Evolutionary conservation across 2,113 vertebrate species (phyloP).

Genomic region (Ptilorrhoa leucosticta): DNA sequence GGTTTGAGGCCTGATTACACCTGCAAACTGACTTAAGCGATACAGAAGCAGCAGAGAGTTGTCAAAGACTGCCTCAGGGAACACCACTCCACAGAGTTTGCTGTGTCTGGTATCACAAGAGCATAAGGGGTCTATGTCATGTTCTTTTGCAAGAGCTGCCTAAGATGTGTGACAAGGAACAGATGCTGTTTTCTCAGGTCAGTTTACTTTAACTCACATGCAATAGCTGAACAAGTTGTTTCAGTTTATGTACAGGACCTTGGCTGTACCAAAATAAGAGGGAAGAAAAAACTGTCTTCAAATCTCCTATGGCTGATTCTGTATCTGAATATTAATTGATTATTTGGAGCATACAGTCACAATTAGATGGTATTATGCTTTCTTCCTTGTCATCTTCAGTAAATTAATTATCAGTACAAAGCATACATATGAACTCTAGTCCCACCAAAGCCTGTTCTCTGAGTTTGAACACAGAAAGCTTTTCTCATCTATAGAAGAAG

Average conservation of each 20-base stretch:
- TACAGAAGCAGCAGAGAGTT: not conserved
- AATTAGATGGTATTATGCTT: not conserved
- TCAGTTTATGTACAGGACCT: not conserved
- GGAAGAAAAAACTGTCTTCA: not conserved
- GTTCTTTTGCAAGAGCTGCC: not conserved
- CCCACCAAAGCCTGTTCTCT: not conserved
- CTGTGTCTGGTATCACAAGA: not conserved
- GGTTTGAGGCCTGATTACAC: not conserved
- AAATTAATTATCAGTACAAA: not conserved
- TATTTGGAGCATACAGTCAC: not conserved
- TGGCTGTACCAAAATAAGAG: not conserved
- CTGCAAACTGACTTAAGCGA: not conserved
- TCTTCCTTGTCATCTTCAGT: not conserved
- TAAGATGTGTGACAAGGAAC: not conserved
- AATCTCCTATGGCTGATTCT: not conserved
- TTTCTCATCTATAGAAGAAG: not conserved
- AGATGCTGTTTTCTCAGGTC: not conserved
- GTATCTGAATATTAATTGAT: not conserved
- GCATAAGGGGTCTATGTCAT: not conserved
- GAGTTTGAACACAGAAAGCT: not conserved
- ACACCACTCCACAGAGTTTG: not conserved
- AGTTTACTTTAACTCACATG: not conserved
- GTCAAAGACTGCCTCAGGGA: not conserved
- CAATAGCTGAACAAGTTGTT: not conserved
- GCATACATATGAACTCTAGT: not conserved